These are phyloP conservation scores for Agapostemon virescens DNA, from an alignment of 2,888 invertebrate genomes.

Conservation along the genomic window DNA sequence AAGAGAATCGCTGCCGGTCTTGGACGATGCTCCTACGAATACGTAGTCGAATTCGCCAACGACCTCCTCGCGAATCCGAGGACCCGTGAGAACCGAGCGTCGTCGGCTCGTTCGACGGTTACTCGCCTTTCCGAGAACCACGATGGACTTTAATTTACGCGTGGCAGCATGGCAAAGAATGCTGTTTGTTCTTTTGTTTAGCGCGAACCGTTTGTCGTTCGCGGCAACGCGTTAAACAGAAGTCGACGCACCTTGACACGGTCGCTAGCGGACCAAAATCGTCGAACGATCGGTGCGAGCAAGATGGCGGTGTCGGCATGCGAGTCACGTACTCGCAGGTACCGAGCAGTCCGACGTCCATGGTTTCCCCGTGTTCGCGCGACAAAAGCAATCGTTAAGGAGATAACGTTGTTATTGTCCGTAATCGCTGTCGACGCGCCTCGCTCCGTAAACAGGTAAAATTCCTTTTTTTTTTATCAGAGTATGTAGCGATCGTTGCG, in stretches of 20 bases:
- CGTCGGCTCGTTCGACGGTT: too few species aligned
- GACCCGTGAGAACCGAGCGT: slow-evolving; percentile 36
- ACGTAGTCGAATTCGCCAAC: slow-evolving; percentile 6
- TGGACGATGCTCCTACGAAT: slow-evolving; percentile 48
- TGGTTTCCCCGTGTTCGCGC: slow-evolving; percentile 1
- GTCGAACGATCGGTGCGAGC: not conserved
- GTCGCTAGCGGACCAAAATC: slow-evolving; percentile 15
- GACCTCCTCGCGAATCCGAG: not conserved
- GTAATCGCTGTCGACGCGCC: slow-evolving; percentile 13
- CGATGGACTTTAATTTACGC: slow-evolving; percentile 34
- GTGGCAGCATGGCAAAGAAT: not conserved
- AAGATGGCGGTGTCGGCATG: slow-evolving; percentile 19
- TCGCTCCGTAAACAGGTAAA: slow-evolving; percentile 8
- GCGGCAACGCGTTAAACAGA: slow-evolving; percentile 28
- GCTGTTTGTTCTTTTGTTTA: slow-evolving; percentile 37
- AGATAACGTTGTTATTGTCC: slow-evolving; percentile 15
- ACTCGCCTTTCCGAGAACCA: slow-evolving; percentile 34
- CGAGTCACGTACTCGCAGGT: slow-evolving; percentile 29
- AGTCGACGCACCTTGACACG: slow-evolving; percentile 33
- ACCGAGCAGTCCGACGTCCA: slow-evolving; percentile 10
- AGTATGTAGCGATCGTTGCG: not conserved
- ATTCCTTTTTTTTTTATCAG: slow-evolving; percentile 1
- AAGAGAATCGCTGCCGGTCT: slow-evolving; percentile 52
- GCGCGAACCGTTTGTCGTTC: slow-evolving; percentile 17
- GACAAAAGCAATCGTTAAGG: slow-evolving; percentile 4